A percentile compares a stretch with the other conserved stretches of the same genome.
phyloP scores from a whole-genome alignment of 2,797 vertebrate species.

The Cyprinodon diabolis region DNA sequence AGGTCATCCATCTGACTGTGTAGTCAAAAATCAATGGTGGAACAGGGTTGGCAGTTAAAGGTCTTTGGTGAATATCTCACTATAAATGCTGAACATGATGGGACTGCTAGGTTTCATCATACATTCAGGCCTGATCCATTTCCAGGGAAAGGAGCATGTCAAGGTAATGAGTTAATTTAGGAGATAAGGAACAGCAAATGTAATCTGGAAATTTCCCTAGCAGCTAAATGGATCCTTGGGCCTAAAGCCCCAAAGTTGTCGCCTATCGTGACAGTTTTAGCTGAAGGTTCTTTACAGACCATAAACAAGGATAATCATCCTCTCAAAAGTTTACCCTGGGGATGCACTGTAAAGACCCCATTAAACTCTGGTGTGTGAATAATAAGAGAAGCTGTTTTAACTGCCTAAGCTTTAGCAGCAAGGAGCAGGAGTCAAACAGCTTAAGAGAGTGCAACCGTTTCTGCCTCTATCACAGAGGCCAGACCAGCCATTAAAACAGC shows the following conservation, averaged over 20 bases:
- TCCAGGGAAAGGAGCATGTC: constrained; percentile 64
- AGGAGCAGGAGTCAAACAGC: constrained; percentile 47
- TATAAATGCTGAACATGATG: constrained; percentile 34
- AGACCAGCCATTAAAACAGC: constrained; percentile 50
- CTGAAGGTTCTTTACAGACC: constrained; percentile 23
- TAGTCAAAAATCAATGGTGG: constrained; percentile 56
- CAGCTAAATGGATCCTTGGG: constrained; percentile 60
- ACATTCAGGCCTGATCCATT: constrained; percentile 69
- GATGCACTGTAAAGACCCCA: constrained; percentile 34
- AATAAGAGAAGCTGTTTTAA: constrained; percentile 22
- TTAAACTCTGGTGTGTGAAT: constrained; percentile 47
- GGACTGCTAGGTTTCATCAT: constrained; percentile 69
- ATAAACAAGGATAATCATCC: constrained; percentile 59
- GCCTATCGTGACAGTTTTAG: constrained; percentile 37
- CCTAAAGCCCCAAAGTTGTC: constrained; percentile 29
- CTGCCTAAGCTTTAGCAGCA: constrained; percentile 32
- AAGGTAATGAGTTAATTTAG: constrained; percentile 79
- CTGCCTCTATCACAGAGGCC: constrained; percentile 43
- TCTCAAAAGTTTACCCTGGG: constrained; percentile 32
- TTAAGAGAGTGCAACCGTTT: constrained; percentile 44
- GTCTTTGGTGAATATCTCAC: constrained; percentile 26
- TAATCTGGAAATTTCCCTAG: constrained; percentile 67
- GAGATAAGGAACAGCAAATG: constrained; percentile 76
- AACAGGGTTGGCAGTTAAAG: constrained; percentile 33
- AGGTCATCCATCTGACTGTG: constrained; percentile 54